A percentile compares a stretch with the other conserved stretches of the same genome.
phyloP scores from a whole-genome alignment of 2,113 vertebrate genomes.

The Turnix velox region DNA sequence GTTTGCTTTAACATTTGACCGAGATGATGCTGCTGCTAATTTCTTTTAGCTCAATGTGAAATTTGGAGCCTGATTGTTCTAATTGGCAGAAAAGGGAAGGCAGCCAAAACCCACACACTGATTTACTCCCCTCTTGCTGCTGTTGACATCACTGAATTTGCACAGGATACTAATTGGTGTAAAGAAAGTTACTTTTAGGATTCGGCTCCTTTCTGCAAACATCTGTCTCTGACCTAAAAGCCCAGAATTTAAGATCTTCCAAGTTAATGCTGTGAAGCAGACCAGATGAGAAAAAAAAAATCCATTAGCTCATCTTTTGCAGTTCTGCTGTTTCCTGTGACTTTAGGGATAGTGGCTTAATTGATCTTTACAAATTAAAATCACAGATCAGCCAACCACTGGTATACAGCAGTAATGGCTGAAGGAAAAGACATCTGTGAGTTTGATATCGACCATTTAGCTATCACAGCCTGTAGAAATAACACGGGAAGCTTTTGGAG shows the following conservation, averaged over 20 bases:
- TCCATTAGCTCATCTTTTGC: conserved; percentile 6
- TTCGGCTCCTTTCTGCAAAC: neutral
- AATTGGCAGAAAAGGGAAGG: conserved; percentile 13
- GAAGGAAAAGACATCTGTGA: neutral
- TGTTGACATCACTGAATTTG: conserved; percentile 4
- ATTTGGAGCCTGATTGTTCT: conserved; percentile 35
- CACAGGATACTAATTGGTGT: neutral
- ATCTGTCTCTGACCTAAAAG: neutral
- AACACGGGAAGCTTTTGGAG: neutral
- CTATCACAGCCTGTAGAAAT: neutral
- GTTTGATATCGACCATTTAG: neutral
- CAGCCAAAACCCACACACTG: neutral
- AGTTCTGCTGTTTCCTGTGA: neutral
- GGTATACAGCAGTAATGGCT: neutral
- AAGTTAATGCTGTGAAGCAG: neutral
- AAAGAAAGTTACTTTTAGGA: conserved; percentile 2
- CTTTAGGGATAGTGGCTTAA: neutral
- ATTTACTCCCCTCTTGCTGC: neutral
- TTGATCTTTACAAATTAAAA: conserved; percentile 33
- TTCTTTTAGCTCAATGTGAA: conserved; percentile 20
- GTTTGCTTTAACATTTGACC: conserved; percentile 45
- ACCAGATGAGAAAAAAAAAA: conserved; percentile 15
- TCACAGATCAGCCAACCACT: neutral
- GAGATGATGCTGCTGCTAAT: conserved; percentile 2
- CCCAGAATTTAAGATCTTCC: neutral